Evolutionary conservation across 1,140 invertebrate genomes (phyloP), one percentile per base, ranked within the genome.

Genomic region (Mercenaria mercenaria): DNA sequence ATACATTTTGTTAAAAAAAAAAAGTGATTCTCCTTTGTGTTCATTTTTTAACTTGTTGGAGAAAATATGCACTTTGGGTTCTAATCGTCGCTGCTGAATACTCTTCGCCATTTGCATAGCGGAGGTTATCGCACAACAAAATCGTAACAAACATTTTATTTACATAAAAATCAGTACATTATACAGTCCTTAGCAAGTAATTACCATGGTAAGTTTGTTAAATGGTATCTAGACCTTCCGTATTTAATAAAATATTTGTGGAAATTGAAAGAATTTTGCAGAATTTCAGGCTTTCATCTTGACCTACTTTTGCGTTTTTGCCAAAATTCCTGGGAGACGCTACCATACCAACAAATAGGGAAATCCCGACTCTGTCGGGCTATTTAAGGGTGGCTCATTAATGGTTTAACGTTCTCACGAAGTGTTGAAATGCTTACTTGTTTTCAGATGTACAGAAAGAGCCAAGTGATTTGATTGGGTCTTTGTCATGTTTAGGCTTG

Each of bases 101-200:
- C 83, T 85, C 83, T 85, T 72, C 83, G 83, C 83, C 83, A 85
- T 85, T 85, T 85, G 83, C 83, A 85, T 82, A 47, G 83, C 50
- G 83, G 83, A 85, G 83, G 83, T 85, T 85, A 72, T 85, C 83
- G 43, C 69, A 52, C 67, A 85, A 85, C 64, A 72, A 56, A 85
- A 85, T 76, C 83, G 83, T 26, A 69, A 85, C 61, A 85, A 85
- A 50, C 41, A 85, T 43, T 52, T 29, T n/a, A 29, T 69, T 74
- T 76, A 67, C 50, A 37, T 39, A n/a, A 37, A 61, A 85, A 72
- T 69, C 41, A 52, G 64, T 18, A 52, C 18, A n/a, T 26, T 43
- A 43, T 67, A 52, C n/a, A 11, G 18, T 2, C 52, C 41, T 59
- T 64, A 41, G 80, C 52, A 61, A 41, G 0, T n/a, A 13, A 43